A percentile compares a stretch with the other conserved stretches of the same genome.
Conservation (phyloP, 2,113 vertebrate species). For the Corydoras sp. region DNA sequence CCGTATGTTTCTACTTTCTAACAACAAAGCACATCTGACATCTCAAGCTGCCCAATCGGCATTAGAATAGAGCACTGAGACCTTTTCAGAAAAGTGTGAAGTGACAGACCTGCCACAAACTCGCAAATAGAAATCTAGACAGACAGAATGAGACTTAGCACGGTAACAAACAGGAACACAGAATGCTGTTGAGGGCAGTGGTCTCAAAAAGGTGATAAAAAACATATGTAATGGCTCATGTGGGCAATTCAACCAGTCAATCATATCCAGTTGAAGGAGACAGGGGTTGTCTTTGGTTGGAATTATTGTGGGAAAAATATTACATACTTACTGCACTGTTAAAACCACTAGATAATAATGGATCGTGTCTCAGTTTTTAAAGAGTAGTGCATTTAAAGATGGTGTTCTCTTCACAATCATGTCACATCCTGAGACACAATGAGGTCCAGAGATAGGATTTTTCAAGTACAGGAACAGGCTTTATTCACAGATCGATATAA, state of each 20-base stretch:
- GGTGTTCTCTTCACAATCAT: too few relatives aligned
- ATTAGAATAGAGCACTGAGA: constrained; percentile 29
- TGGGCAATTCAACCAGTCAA: constrained; percentile 11
- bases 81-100: constrained; percentile 12
- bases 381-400: neutral
- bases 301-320: neutral
- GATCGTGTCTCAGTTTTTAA: neutral
- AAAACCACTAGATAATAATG: too few relatives aligned
- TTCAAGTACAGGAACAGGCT: too few relatives aligned
- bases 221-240: constrained; percentile 48
- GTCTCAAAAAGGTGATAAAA: constrained; percentile 46
- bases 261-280: neutral
- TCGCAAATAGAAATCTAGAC: constrained; percentile 3
- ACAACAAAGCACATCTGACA: constrained; percentile 38
- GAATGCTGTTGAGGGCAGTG: constrained; percentile 44
- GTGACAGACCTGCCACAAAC: constrained; percentile 10
- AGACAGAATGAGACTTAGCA: constrained; percentile 46
- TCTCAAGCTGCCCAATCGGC: constrained; percentile 39
- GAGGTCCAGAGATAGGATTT: too few relatives aligned
- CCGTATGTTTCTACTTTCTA: constrained; percentile 40
- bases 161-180: constrained; percentile 47
- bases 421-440: too few relatives aligned
- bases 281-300: neutral
- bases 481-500: too few relatives aligned
- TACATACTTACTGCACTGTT: too few relatives aligned